phyloP scores from a whole-genome alignment of 2,888 invertebrate genomes.

The Pimpla rufipes region DNA sequence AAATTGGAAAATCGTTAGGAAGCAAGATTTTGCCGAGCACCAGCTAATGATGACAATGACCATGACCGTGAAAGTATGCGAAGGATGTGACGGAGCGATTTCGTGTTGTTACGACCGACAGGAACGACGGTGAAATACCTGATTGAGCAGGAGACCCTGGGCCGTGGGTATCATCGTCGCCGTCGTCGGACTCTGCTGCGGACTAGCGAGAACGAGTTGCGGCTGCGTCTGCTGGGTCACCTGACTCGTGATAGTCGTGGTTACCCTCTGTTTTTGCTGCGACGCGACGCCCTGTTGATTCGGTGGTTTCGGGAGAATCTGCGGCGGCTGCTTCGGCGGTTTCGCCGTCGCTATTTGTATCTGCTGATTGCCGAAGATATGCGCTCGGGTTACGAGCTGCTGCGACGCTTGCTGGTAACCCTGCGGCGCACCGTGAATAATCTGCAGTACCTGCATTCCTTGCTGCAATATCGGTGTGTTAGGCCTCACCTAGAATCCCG shows the following conservation, averaged over 20 bases:
- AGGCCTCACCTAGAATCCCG: constrained; percentile 79
- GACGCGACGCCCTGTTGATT: constrained; percentile 81
- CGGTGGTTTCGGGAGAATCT: constrained; percentile 88
- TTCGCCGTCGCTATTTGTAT: constrained; percentile 83
- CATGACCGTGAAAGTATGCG: constrained; percentile 25
- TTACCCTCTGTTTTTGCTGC: constrained; percentile 83
- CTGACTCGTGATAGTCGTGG: constrained; percentile 84
- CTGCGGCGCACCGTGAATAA: constrained; percentile 83
- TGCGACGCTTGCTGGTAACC: constrained; percentile 82
- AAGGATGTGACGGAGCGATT: constrained; percentile 6
- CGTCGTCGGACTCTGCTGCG: constrained; percentile 83
- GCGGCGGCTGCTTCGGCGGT: constrained; percentile 87
- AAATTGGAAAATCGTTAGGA: not conserved
- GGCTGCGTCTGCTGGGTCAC: constrained; percentile 85
- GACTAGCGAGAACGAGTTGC: constrained; percentile 84
- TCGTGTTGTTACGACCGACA: not conserved
- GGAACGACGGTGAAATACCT: constrained; percentile 76
- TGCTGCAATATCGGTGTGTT: constrained; percentile 84
- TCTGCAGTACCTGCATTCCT: constrained; percentile 85
- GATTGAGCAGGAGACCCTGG: constrained; percentile 85
- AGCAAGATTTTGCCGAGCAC: not conserved
- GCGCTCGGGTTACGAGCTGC: constrained; percentile 83
- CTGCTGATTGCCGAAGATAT: constrained; percentile 84
- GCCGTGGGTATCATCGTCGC: constrained; percentile 84
- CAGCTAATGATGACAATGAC: constrained; percentile 3